Base-by-base conservation (phyloP, 2,797 vertebrate species). In the Coluber constrictor region DNA sequence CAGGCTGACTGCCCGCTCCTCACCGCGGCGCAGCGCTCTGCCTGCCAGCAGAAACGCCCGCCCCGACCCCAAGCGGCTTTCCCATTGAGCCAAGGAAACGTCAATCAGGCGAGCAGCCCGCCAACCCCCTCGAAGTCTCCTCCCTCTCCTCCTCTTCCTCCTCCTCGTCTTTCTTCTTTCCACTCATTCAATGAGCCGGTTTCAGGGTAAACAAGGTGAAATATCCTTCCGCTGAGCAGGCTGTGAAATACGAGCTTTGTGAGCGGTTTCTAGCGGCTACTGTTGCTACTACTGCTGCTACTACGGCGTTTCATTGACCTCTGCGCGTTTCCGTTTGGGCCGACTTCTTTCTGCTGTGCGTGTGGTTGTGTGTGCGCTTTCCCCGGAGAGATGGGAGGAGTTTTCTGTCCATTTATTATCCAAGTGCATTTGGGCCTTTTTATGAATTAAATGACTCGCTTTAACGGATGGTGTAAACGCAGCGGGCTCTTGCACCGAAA, bases 1-100 rank as follows among this genome's bases (percentile, higher is more conserved):
- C 96, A 96, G 97, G 96, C 97, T 97, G 97, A 88, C 96, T 95
- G 96, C 94, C 74, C 32, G 57, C 57, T 27, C 88, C 88, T 56
- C 70, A 96, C 95, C 95, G 95, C 94, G 95, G 90, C 94, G 93
- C 95, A 96, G 93, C 93, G 32, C 56, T 88, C 87, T 20, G 55
- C n/a, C n/a, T 59, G 74, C 74, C 37, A 47, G 74, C 20, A 47
- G 20, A 47, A 83, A 47, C 37, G 37, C 87, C 88, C 91, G 92
- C 95, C 97, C 95, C 96, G 93, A 97, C 97, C 96, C 96, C 96
- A 93, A 95, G 96, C 91, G 23, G 29, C 74, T 87, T 94, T 63
- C 95, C 95, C 95, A 98, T 98, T 98, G 98, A 98, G 54, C 91
- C 43, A 0, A 3, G 16, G 20, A 70, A 59, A 93, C 93, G 92